Evolutionary conservation across 2,888 invertebrate genomes (phyloP).

Genomic region (Cheilosia pagana): DNA sequence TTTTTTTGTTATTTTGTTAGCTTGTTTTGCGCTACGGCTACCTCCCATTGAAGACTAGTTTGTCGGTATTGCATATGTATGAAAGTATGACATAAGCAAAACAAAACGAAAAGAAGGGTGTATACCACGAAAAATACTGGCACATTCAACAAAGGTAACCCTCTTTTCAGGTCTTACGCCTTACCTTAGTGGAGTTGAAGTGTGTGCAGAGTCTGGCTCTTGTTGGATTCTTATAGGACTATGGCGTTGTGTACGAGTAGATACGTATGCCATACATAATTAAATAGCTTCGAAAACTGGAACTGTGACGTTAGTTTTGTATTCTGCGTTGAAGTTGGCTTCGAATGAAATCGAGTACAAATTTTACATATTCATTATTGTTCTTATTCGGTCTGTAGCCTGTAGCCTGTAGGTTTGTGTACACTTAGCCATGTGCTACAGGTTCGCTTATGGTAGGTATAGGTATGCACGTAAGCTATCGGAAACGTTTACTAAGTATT

Average conservation of each 20-base stretch:
- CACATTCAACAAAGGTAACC: slow-evolving; percentile 48
- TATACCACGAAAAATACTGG: slow-evolving; percentile 33
- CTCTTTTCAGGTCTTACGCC: slow-evolving; percentile 25
- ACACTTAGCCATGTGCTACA: slow-evolving; percentile 9
- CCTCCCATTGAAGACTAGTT: slow-evolving; percentile 72
- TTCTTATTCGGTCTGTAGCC: slow-evolving; percentile 5
- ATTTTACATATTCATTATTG: slow-evolving; percentile 33
- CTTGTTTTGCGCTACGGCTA: slow-evolving; percentile 65
- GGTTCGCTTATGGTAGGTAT: slow-evolving; percentile 20
- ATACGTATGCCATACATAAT: not conserved
- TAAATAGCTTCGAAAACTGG: slow-evolving; percentile 40
- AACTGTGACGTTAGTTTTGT: slow-evolving; percentile 42
- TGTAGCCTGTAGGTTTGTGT: not conserved
- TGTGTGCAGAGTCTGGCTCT: slow-evolving; percentile 6
- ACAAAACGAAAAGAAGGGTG: slow-evolving; percentile 64
- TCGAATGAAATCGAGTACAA: slow-evolving; percentile 28
- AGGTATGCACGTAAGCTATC: slow-evolving; percentile 22
- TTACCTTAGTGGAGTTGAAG: slow-evolving; percentile 34
- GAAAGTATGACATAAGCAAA: slow-evolving; percentile 74
- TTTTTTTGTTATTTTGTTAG: slow-evolving; percentile 41
- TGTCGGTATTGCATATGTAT: slow-evolving; percentile 56
- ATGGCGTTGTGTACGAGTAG: not conserved
- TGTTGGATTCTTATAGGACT: slow-evolving; percentile 10
- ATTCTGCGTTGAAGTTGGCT: slow-evolving; percentile 12
- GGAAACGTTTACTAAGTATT: slow-evolving; percentile 6